phyloP scores from a whole-genome alignment of 2,888 invertebrate genomes.

The Petrolisthes cinctipes region DNA sequence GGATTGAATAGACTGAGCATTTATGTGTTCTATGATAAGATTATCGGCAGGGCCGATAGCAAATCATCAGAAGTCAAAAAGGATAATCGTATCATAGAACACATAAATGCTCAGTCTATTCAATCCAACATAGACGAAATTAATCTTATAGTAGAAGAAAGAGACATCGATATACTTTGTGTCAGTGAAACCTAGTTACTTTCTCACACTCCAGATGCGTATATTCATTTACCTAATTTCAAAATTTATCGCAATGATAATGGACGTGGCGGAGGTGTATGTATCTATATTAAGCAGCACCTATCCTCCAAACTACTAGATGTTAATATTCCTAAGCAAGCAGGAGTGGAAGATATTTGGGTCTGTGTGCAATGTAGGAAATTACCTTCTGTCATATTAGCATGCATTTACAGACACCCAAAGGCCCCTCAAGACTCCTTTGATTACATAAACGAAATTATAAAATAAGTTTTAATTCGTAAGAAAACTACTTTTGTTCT shows the following conservation, averaged over 20 bases:
- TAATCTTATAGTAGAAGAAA: background rate
- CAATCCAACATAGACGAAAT: too few relatives aligned
- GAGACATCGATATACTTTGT: conserved; percentile 23
- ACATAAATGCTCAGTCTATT: conserved; percentile 23
- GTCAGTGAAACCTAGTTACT: conserved; percentile 2
- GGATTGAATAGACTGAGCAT: too few relatives aligned
- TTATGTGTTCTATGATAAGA: too few relatives aligned
- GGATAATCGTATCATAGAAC: conserved; percentile 10
- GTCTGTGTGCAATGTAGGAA: too few relatives aligned
- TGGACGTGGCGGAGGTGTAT: background rate
- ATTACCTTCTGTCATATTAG: too few relatives aligned
- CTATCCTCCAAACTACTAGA: background rate
- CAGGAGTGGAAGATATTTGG: too few relatives aligned
- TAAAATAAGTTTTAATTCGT: too few relatives aligned
- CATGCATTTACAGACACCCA: too few relatives aligned
- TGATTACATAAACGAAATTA: too few relatives aligned
- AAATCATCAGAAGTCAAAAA: background rate
- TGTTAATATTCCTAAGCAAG: background rate
- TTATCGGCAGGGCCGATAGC: background rate
- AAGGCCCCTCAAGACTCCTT: too few relatives aligned
- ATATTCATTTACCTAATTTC: background rate
- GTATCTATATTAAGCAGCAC: conserved; percentile 3
- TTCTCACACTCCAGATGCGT: conserved; percentile 11
- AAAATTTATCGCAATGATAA: conserved; percentile 20
- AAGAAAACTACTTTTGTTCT: too few relatives aligned